A percentile compares a stretch with the other conserved stretches of the same genome.
Evolutionary conservation across 2,888 invertebrate species (phyloP).

Genomic region (Platycnemis pennipes): DNA sequence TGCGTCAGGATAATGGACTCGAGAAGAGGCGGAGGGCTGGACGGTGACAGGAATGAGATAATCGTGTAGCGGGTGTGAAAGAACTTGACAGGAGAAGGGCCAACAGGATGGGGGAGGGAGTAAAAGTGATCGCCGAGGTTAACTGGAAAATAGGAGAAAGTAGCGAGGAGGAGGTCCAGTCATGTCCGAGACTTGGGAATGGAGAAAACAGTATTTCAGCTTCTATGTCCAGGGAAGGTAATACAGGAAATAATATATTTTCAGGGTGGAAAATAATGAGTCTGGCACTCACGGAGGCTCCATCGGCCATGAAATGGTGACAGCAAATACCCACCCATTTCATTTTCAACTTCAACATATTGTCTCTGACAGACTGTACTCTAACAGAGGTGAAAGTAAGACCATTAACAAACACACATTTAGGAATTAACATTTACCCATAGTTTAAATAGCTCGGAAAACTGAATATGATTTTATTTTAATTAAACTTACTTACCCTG

Average conservation of each 20-base stretch:
- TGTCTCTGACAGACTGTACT: too few species aligned
- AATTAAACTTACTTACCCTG: too few species aligned
- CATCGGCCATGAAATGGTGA: too few species aligned
- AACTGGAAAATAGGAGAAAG: not conserved
- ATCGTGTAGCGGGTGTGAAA: not conserved
- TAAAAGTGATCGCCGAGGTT: not conserved
- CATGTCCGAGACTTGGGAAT: not conserved
- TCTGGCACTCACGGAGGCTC: too few species aligned
- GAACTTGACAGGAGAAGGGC: not conserved
- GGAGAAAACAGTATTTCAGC: not conserved
- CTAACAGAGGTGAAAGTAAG: too few species aligned
- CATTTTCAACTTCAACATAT: too few species aligned
- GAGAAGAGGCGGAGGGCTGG: not conserved
- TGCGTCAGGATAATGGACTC: constrained; percentile 9
- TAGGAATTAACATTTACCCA: too few species aligned
- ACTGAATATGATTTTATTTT: too few species aligned
- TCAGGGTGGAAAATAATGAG: not conserved
- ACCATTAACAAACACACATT: too few species aligned
- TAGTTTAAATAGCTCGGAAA: too few species aligned
- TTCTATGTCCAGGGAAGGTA: not conserved
- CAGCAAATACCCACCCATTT: too few species aligned
- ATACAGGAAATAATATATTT: not conserved
- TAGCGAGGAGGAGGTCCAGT: not conserved
- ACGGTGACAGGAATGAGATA: not conserved
- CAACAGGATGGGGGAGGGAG: not conserved